Evolutionary conservation across 2,797 vertebrate species (phyloP).

Genomic region (Malacoraja senta): DNA sequence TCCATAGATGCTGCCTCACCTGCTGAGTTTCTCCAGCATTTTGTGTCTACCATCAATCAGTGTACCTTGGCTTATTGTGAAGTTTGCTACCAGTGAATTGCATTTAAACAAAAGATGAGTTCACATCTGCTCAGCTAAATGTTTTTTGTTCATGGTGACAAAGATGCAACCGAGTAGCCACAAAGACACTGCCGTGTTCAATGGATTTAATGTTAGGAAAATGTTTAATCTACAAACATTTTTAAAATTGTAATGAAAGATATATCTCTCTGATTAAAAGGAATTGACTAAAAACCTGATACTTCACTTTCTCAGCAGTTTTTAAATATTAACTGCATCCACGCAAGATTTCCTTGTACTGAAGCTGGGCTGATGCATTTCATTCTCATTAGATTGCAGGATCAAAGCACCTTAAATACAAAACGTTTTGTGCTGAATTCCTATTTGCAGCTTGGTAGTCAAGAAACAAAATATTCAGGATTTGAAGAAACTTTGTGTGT

Average conservation of each 20-base stretch:
- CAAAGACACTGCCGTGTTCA: background rate
- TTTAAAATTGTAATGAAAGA: background rate
- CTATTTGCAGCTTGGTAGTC: background rate
- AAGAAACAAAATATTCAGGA: constrained; percentile 39
- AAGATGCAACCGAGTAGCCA: background rate
- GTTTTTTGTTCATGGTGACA: background rate
- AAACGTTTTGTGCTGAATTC: background rate
- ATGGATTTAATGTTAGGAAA: background rate
- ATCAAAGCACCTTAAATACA: background rate
- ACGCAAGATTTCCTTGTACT: background rate
- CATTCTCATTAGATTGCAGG: background rate
- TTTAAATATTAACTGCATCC: background rate
- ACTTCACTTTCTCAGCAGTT: background rate
- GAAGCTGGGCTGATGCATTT: background rate
- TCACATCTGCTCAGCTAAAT: background rate
- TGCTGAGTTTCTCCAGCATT: too few relatives aligned
- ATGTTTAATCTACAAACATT: background rate
- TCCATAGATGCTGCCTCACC: too few relatives aligned
- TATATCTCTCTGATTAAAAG: background rate
- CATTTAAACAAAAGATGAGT: background rate
- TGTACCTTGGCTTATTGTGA: background rate
- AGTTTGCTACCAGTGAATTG: background rate
- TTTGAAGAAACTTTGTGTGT: constrained; percentile 40
- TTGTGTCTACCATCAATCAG: too few relatives aligned
- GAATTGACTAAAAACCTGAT: background rate